Base-by-base conservation (phyloP, 1,140 invertebrate genomes). In the Drosophila tristis region DNA sequence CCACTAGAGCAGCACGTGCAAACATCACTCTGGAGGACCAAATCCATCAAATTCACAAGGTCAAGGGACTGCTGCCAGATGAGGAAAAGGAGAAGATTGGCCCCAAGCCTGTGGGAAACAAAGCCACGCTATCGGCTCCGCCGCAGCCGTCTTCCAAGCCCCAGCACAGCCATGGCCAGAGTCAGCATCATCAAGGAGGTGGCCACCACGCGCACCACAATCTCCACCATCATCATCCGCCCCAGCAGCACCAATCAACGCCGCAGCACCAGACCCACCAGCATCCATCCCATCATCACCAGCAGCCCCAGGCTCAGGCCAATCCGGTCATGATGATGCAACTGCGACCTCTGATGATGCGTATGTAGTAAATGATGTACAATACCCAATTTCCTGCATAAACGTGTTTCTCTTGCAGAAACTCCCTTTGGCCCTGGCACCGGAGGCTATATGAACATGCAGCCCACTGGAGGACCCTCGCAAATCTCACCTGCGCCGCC, bases 21-120 rank as follows among this genome's bases (percentile, higher is more conserved):
- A 98, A 98, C 91, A 98, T 99, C 67, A 98, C 98, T 2, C 94
- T 99, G 16, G 98, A 99, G 91, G 98, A 99, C 74, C 98, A 99
- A 92, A 99, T 99, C 89, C 97, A 98, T 92, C 97, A 98, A 92
- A 99, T 99, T 87, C 98, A 99, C 91, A 98, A 97, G 94, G 95
- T 97, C 0, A 98, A 99, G 92, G 98, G 98, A 8, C 93, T 99
- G 5, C 92, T 99, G 59, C 97, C 97, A 0, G 97, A 99, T 91
- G 97, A 98, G 91, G 97, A 98, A 81, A 98, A 98, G 80, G 98
- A 99, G 72, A 97, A 97, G 84, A 97, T 97, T 74, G 96, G 96
- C 5, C 96, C 96, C 0, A 96, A 97, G 91, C 96, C 95, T 2
- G 95, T 95, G 25, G 93, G 90, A 81, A 93, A 31, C 60, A 80